phyloP scores from a whole-genome alignment of 2,113 vertebrate genomes.

The Girardinichthys multiradiatus region DNA sequence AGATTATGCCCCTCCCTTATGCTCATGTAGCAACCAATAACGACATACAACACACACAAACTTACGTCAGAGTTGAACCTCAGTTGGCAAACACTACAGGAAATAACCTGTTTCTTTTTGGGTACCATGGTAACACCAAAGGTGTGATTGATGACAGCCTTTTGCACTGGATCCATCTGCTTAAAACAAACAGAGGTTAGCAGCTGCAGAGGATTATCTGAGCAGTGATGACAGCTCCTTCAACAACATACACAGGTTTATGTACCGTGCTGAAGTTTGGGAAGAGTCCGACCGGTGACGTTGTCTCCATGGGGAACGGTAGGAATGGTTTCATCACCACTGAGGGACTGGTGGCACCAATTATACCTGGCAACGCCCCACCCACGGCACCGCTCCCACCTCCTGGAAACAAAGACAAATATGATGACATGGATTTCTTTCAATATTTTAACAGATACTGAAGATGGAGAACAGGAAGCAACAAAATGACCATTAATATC shows the following conservation, averaged over 20 bases:
- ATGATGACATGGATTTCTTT: neutral
- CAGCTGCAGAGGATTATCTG: neutral
- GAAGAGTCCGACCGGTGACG: slow-evolving; percentile 91
- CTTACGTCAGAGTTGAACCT: slow-evolving; percentile 98
- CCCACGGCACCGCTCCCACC: slow-evolving; percentile 60
- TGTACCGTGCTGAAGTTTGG: slow-evolving; percentile 95
- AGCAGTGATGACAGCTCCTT: slow-evolving; percentile 13
- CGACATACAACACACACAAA: slow-evolving; percentile 23
- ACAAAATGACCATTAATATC: too few relatives aligned
- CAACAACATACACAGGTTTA: neutral
- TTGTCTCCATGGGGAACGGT: slow-evolving; percentile 89
- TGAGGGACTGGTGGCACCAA: slow-evolving; percentile 78
- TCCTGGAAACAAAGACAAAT: slow-evolving; percentile 73
- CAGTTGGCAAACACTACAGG: slow-evolving; percentile 95
- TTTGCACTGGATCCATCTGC: slow-evolving; percentile 99
- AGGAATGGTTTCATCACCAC: slow-evolving; percentile 95
- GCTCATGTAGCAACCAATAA: too few relatives aligned
- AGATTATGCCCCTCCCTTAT: too few relatives aligned
- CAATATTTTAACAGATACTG: too few relatives aligned
- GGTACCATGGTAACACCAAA: slow-evolving; percentile 94
- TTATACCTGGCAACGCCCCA: slow-evolving; percentile 82
- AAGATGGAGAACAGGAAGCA: too few relatives aligned
- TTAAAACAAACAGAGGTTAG: slow-evolving; percentile 39
- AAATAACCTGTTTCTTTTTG: slow-evolving; percentile 95
- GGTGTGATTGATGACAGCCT: slow-evolving; percentile 98